Evolutionary conservation across 2,797 vertebrate species (phyloP), one percentile per base, ranked within the genome.

Genomic region (Phylloscopus collybita): DNA sequence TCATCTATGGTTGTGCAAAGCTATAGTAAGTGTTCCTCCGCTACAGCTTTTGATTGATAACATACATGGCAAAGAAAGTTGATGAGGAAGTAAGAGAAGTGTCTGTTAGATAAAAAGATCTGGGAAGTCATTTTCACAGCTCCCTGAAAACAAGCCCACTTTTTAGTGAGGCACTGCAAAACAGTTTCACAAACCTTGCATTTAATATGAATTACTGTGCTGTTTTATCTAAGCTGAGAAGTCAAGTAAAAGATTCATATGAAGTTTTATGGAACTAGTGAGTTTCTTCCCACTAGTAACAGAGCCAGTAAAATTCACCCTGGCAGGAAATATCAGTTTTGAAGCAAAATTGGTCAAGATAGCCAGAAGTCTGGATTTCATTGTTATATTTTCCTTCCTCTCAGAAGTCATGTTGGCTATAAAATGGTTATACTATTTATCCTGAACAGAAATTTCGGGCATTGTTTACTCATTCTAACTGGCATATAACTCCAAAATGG

Each of bases 351-450:
- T 86, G n/a, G 34, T 91, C 47, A 56, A 91, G 80, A 40, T 71
- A 92, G 73, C 75, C 83, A 92, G 87, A 91, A 76, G 51, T 92
- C 86, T 96, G 90, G 73, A 85, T 88, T 92, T 79, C 45, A 42
- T 79, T 93, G 67, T 89, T 87, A 10, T 49, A 64, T 91, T 96
- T 92, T 79, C 56, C 51, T 95, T 91, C 59, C 66, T 92, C 29
- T 91, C 44, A 49, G 36, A 93, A 88, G 36, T 75, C 51, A 10
- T 54, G 9, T 45, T 86, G 71, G 44, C 89, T 91, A 27, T 76
- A 86, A 79, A 20, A 20, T 4, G 1, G 51, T 86, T 80, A 42
- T 69, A 49, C 14, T 62, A 1, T 64, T 94, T 86, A 17, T 69
- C 16, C 54, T 71, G 38, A 72, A 81, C 1, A 74, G 19, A 89